Conservation (phyloP, 2,888 invertebrate genomes). For the Dryadula phaetusa region DNA sequence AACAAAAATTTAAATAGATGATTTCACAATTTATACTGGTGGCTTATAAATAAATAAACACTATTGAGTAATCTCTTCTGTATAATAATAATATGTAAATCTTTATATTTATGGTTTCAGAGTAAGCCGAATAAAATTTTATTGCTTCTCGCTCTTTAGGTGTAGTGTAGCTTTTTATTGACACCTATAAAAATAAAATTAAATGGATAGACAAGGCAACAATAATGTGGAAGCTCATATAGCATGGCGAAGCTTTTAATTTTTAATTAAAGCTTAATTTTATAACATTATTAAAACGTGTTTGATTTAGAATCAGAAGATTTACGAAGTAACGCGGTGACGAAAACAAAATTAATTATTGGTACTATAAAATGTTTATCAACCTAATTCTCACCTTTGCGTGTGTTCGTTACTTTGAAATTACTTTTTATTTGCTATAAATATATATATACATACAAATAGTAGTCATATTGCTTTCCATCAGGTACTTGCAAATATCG, state of each 20-base stretch:
- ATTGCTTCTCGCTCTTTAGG: constrained; percentile 56
- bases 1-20: neutral
- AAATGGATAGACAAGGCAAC: constrained; percentile 57
- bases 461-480: too few species aligned
- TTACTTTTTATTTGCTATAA: neutral
- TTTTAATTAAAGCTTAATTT: constrained; percentile 44
- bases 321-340: constrained; percentile 37
- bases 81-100: constrained; percentile 60
- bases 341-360: constrained; percentile 39
- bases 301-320: constrained; percentile 41
- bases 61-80: constrained; percentile 10
- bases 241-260: constrained; percentile 51
- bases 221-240: constrained; percentile 47
- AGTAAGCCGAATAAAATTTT: constrained; percentile 56
- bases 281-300: constrained; percentile 41
- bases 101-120: constrained; percentile 58
- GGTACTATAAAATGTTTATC: constrained; percentile 40
- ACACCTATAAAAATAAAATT: constrained; percentile 58
- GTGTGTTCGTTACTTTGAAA: constrained; percentile 33
- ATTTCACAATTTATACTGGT: neutral
- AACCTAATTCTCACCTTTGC: constrained; percentile 38
- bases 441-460: too few species aligned
- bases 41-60: constrained; percentile 1
- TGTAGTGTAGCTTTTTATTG: constrained; percentile 56
- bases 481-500: too few species aligned